A percentile compares a stretch with the other conserved stretches of the same genome.
These are phyloP conservation scores for Cordylochernes scorpioides DNA, from an alignment of 2,888 invertebrate species.

Conservation along the genomic window DNA sequence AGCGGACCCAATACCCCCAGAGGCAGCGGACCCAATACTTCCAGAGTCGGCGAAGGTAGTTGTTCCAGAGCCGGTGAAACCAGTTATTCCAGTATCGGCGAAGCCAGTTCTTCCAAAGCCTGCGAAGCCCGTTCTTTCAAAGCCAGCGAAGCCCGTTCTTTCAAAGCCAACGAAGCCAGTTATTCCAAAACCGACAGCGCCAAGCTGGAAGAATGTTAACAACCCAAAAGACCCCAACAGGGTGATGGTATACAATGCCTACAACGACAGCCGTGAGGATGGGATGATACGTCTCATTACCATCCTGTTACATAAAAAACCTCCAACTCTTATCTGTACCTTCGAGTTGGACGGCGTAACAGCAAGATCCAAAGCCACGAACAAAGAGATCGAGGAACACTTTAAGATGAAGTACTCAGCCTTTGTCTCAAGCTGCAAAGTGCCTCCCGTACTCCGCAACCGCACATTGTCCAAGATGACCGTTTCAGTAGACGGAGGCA, in stretches of 20 bases:
- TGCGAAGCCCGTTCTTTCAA: too few relatives aligned
- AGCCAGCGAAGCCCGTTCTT: too few relatives aligned
- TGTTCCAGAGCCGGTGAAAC: too few relatives aligned
- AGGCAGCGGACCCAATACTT: too few relatives aligned
- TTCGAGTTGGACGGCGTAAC: slow-evolving; percentile 3
- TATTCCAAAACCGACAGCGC: too few relatives aligned
- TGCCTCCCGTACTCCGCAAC: too few relatives aligned
- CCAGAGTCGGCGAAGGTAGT: too few relatives aligned
- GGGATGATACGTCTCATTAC: slow-evolving; percentile 6
- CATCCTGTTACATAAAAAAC: slow-evolving; percentile 5
- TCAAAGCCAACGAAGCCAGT: too few relatives aligned
- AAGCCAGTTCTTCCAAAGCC: too few relatives aligned
- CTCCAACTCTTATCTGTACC: slow-evolving; percentile 5
- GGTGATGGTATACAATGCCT: slow-evolving; percentile 9
- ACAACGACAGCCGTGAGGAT: slow-evolving; percentile 8
- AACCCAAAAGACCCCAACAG: slow-evolving; percentile 2
- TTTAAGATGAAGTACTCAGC: slow-evolving; percentile 10
- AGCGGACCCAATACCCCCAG: too few relatives aligned
- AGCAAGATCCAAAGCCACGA: slow-evolving; percentile 1
- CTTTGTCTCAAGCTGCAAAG: slow-evolving; percentile 7
- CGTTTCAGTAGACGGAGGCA: slow-evolving; percentile 6
- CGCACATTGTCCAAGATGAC: too few relatives aligned
- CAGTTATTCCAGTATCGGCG: too few relatives aligned
- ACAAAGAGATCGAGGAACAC: slow-evolving; percentile 10
- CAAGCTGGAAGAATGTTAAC: neutral